phyloP scores from a whole-genome alignment of 2,888 invertebrate genomes.

The Rutpela maculata region DNA sequence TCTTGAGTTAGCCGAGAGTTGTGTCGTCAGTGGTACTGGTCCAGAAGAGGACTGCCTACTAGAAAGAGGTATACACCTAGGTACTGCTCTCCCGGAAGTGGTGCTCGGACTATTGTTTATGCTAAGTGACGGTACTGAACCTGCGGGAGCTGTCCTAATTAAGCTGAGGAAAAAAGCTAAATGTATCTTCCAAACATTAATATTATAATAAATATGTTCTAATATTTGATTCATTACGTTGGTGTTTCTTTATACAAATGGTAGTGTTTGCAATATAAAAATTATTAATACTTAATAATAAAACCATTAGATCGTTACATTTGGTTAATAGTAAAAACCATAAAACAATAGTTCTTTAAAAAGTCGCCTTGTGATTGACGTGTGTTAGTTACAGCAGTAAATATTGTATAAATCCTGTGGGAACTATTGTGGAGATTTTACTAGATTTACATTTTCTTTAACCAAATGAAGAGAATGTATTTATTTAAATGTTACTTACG shows the following conservation, averaged over 20 bases:
- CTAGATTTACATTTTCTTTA: too few relatives aligned
- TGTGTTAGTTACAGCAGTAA: too few relatives aligned
- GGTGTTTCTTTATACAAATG: too few relatives aligned
- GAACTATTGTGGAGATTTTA: too few relatives aligned
- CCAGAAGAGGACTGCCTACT: slow-evolving; percentile 78
- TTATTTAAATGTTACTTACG: slow-evolving; percentile 66
- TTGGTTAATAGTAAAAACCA: neutral
- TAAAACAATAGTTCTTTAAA: too few relatives aligned
- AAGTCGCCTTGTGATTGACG: too few relatives aligned
- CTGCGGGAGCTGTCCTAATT: slow-evolving; percentile 72
- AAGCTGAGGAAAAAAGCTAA: slow-evolving; percentile 64
- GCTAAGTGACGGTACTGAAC: slow-evolving; percentile 74
- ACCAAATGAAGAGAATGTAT: too few relatives aligned
- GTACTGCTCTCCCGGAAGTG: slow-evolving; percentile 64
- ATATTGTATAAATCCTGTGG: too few relatives aligned
- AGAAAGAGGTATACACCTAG: slow-evolving; percentile 69
- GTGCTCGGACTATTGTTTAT: slow-evolving; percentile 72
- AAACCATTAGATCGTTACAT: neutral
- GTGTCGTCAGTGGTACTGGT: slow-evolving; percentile 81
- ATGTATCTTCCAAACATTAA: neutral
- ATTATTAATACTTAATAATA: too few relatives aligned
- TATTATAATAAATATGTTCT: neutral
- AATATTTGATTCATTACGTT: too few relatives aligned
- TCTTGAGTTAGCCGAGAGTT: slow-evolving; percentile 79
- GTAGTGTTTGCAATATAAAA: too few relatives aligned